Conservation (phyloP, 2,888 invertebrate species). For the Brenthis hecate region DNA sequence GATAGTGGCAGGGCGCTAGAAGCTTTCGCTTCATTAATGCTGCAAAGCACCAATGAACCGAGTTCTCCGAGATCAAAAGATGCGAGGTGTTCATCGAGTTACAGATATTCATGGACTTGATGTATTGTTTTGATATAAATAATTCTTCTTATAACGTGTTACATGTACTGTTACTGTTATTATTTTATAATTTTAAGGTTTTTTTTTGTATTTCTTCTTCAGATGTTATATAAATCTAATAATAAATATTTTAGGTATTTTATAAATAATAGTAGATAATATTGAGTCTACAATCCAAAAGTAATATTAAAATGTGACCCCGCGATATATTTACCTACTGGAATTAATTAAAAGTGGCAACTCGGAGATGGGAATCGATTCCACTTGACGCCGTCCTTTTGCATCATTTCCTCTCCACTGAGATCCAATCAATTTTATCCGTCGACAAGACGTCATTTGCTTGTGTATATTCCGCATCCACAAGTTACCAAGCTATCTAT, state of each 20-base stretch:
- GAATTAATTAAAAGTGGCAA: slow-evolving; percentile 37
- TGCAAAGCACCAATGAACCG: slow-evolving; percentile 50
- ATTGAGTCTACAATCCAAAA: neutral
- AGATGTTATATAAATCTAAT: no score
- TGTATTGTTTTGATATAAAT: neutral
- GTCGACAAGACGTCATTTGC: slow-evolving; percentile 38
- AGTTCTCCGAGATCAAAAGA: slow-evolving; percentile 59
- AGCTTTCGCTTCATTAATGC: slow-evolving; percentile 54
- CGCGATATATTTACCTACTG: slow-evolving; percentile 28
- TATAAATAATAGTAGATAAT: neutral
- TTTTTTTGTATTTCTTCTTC: no score
- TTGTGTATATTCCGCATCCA: slow-evolving; percentile 27
- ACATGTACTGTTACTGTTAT: no score
- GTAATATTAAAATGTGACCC: slow-evolving; percentile 20
- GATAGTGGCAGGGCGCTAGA: slow-evolving; percentile 19
- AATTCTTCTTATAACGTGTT: no score
- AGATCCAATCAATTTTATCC: slow-evolving; percentile 63
- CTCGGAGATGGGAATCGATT: slow-evolving; percentile 33
- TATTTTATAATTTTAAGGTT: no score
- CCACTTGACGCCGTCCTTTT: slow-evolving; percentile 55
- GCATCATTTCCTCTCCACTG: slow-evolving; percentile 59
- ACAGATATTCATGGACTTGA: neutral
- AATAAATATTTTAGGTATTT: no score
- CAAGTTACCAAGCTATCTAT: slow-evolving; percentile 18
- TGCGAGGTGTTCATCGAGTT: slow-evolving; percentile 18